Conservation (phyloP, 1,140 invertebrate genomes). For the Latrodectus geometricus region DNA sequence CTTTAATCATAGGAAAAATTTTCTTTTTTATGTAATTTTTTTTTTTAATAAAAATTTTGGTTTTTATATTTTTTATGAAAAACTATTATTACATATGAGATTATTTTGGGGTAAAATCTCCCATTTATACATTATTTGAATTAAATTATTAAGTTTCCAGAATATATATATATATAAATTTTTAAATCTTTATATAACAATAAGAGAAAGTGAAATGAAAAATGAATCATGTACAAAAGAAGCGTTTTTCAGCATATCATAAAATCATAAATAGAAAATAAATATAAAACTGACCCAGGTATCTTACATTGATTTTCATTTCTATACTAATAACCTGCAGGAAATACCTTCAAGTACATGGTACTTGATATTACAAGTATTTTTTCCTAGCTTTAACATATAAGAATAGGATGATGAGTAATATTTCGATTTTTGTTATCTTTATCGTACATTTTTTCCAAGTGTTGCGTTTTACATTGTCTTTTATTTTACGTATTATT, state of each 20-base stretch:
- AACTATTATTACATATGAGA: too few relatives aligned
- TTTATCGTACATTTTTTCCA: conserved; percentile 35
- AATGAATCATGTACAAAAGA: too few relatives aligned
- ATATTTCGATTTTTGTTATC: conserved; percentile 13
- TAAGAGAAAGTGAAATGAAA: too few relatives aligned
- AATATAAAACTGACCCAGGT: not conserved
- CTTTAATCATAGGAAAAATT: too few relatives aligned
- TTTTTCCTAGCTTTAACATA: conserved; percentile 2
- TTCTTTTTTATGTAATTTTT: too few relatives aligned
- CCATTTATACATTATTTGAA: too few relatives aligned
- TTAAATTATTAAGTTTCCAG: too few relatives aligned
- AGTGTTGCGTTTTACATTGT: not conserved
- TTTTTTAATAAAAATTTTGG: too few relatives aligned
- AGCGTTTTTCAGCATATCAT: not conserved
- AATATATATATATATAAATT: too few relatives aligned
- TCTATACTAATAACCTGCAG: not conserved
- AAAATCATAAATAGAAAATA: not conserved
- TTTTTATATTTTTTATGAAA: too few relatives aligned
- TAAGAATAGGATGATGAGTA: conserved; percentile 6
- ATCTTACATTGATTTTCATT: not conserved
- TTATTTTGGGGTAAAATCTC: too few relatives aligned
- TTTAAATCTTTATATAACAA: too few relatives aligned
- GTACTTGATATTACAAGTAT: conserved; percentile 18
- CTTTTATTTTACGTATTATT: conserved; percentile 1
- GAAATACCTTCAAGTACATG: conserved; percentile 47